A percentile compares a stretch with the other conserved stretches of the same genome.
Evolutionary conservation across 2,113 vertebrate species (phyloP).

Genomic region (Sigmodon hispidus): DNA sequence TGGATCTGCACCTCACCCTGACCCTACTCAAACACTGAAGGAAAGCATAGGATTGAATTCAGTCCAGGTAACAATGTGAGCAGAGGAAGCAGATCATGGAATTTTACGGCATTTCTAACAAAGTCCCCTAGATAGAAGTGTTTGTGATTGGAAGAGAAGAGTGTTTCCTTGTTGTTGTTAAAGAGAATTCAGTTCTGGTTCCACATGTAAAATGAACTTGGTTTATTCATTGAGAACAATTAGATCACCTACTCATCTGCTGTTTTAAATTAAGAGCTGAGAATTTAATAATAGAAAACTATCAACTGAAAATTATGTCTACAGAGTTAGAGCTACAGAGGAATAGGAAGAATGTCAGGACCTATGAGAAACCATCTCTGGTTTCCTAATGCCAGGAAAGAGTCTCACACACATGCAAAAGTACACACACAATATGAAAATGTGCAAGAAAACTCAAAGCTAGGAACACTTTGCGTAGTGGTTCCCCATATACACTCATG

Average conservation of each 20-base stretch:
- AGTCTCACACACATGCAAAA: neutral
- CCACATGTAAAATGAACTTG: neutral
- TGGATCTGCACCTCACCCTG: neutral
- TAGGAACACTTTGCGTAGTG: neutral
- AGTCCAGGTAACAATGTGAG: neutral
- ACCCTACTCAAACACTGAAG: neutral
- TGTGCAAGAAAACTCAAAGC: neutral
- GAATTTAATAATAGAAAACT: constrained; percentile 12
- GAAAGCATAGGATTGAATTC: neutral
- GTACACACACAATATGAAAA: neutral
- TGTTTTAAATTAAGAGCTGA: constrained; percentile 35
- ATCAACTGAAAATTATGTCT: neutral
- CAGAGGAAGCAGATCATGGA: neutral
- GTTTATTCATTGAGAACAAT: neutral
- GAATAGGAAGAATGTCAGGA: neutral
- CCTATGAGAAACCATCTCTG: neutral
- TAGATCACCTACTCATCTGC: neutral
- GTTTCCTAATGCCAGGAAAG: neutral
- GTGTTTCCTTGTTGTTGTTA: neutral
- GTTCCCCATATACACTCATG: neutral
- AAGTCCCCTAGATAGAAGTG: neutral
- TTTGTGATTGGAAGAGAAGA: neutral
- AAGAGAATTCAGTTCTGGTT: neutral
- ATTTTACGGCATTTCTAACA: neutral
- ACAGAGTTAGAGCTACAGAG: neutral